Evolutionary conservation across 92 coral and sea anemone genomes (phyloP), one percentile per base, ranked within the genome.

Genomic region (Umimayanthus kanabou): DNA sequence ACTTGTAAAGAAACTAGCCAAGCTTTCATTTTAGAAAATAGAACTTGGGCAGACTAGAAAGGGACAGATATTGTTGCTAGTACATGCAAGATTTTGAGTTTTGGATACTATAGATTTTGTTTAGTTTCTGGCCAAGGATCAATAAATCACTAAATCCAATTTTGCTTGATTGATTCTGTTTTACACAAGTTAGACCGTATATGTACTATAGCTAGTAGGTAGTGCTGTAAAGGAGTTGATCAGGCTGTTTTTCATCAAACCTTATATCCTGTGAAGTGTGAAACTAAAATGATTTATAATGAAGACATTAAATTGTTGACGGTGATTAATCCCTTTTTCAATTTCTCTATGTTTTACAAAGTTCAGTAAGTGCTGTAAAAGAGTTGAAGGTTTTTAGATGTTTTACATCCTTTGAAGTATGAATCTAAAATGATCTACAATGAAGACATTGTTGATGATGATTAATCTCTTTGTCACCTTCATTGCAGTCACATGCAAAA

Each of bases 401-500:
- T 16, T n/a, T 33, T 33, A 33, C 2, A 33, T 33, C 37, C 2
- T 33, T 33, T 33, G 37, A 33, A 33, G 37, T 33, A 33, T 33
- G 37, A 33, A 33, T 0, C 37, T 33, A 33, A 33, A 33, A 33
- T 33, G 37, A 33, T 33, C 37, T 77, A 29, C 15, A 77, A 0
- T 39, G 10, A 29, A 39, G 11, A 77, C 29, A 39, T 81, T 81
- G 42, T 26, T 13, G 20, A 25, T 29, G 37, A 33, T 33, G 37
- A n/a, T 2, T 33, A 1, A 39, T 6, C 6, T 39, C 11, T 11
- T 55, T 40, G 74, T 73, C 28, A 33, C 30, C 90, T 89, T 65
- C 78, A 80, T 87, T 87, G 71, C 87, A 85, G 89, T 79, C 85
- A 81, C 93, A 79, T 87, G 67, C 73, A 84, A 64, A 92, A 89